phyloP scores from a whole-genome alignment of 2,797 vertebrate genomes.

The Hydrolagus colliei region DNA sequence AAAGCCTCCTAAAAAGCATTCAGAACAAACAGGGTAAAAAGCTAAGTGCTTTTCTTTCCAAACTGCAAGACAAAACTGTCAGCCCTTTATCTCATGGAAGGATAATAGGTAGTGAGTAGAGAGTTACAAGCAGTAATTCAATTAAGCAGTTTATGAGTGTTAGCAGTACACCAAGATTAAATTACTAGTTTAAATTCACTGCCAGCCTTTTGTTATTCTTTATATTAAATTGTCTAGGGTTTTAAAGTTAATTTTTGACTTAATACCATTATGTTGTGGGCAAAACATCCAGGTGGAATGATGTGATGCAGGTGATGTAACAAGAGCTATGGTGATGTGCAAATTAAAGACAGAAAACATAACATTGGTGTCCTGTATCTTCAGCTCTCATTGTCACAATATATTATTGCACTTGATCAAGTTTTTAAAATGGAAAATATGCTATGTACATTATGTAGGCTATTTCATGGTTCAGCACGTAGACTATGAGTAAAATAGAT shows the following conservation, averaged over 20 bases:
- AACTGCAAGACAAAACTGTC: too few relatives aligned
- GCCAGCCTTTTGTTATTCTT: neutral
- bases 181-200: neutral
- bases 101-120: neutral
- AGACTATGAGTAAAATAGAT: too few relatives aligned
- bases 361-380: neutral
- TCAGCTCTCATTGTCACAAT: neutral
- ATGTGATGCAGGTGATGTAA: neutral
- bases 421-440: too few relatives aligned
- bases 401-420: too few relatives aligned
- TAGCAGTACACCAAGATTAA: neutral
- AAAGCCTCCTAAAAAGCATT: neutral
- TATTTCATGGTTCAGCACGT: too few relatives aligned
- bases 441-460: too few relatives aligned
- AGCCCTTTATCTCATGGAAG: neutral
- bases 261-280: neutral
- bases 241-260: neutral
- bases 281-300: neutral
- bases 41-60: too few relatives aligned
- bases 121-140: neutral
- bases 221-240: neutral
- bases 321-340: neutral
- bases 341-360: neutral
- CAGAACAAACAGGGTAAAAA: neutral
- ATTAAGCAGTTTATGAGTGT: neutral